phyloP scores from a whole-genome alignment of 2,797 vertebrate species.

The Bradypus variegatus region DNA sequence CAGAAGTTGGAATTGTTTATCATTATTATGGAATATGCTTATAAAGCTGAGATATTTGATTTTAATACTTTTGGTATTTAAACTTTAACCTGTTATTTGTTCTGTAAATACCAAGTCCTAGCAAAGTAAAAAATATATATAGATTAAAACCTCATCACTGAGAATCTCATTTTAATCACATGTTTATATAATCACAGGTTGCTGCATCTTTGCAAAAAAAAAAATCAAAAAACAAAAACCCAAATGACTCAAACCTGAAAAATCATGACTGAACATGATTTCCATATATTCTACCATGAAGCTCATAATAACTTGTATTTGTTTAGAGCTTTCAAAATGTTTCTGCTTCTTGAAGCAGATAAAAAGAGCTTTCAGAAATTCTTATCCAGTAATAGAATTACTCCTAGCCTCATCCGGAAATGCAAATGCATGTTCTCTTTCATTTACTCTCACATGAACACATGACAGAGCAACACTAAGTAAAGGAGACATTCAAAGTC shows the following conservation, averaged over 20 bases:
- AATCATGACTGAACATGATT: neutral
- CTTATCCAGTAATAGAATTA: neutral
- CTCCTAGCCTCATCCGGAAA: neutral
- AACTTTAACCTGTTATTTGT: conserved; percentile 45
- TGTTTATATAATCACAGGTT: conserved; percentile 8
- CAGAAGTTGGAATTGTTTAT: conserved; percentile 49
- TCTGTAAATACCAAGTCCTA: conserved; percentile 53
- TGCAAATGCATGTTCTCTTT: neutral
- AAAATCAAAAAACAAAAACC: neutral
- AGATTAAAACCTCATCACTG: neutral
- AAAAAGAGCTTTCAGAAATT: conserved; percentile 6
- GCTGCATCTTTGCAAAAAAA: neutral
- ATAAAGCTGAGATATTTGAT: conserved; percentile 46
- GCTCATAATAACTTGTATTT: neutral
- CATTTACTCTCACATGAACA: neutral
- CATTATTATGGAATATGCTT: conserved; percentile 52
- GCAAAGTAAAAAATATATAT: conserved; percentile 36
- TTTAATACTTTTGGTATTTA: conserved; percentile 59
- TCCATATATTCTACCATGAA: neutral
- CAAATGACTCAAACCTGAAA: neutral
- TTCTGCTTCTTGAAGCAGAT: neutral
- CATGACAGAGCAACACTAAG: neutral
- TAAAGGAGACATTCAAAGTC: neutral
- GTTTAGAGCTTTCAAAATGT: conserved; percentile 11
- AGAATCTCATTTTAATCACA: conserved; percentile 12